Base-by-base conservation (phyloP, 2,888 invertebrate species). In the Campoplex nolae region DNA sequence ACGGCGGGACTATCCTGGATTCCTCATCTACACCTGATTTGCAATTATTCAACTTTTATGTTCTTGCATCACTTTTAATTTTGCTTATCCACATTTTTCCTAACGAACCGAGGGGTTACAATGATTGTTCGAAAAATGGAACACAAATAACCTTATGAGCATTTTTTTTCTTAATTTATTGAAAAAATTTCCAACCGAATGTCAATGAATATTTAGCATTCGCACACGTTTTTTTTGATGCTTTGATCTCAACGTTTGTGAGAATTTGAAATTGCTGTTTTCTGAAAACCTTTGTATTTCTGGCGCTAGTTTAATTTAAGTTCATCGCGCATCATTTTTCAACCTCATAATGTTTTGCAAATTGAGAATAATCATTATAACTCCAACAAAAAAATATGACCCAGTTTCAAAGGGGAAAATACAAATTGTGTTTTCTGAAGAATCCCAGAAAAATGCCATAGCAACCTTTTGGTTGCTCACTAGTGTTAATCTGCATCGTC, bases 11-110 rank as follows among this genome's bases (percentile, higher is more conserved):
- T 93, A 93, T 90, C 91, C 88, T 84, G 89, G 90, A 90, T 90
- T 88, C 90, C 85, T 91, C 90, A 92, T 92, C 88, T 91, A 92
- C 90, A 42, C 88, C 90, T 91, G 84, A 74, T 62, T 13, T 70
- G 54, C n/a, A 51, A 62, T 16, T 16, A 8, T 62, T 42, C 16
- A 58, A n/a, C n/a, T 45, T 45, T n/a, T 42, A 67, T 8, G 9
- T 4, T 56, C 9, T 23, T 8, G 11, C 23, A 3, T 13, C 6
- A 51, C 23, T 18, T n/a, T 18, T 11, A 45, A 51, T 51, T 51
- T 18, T 18, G 0, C 1, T 18, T 51, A 3, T 51, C 7, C 18
- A 18, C 4, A 51, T 51, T 51, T 16, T n/a, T 51, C 18, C 4
- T 6, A n/a, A n/a, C 9, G 1, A 51, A 18, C 7, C 1, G 18